A percentile compares a stretch with the other conserved stretches of the same genome.
These are phyloP conservation scores for Vespertilio murinus DNA, from an alignment of 2,797 vertebrate species.

Conservation along the genomic window DNA sequence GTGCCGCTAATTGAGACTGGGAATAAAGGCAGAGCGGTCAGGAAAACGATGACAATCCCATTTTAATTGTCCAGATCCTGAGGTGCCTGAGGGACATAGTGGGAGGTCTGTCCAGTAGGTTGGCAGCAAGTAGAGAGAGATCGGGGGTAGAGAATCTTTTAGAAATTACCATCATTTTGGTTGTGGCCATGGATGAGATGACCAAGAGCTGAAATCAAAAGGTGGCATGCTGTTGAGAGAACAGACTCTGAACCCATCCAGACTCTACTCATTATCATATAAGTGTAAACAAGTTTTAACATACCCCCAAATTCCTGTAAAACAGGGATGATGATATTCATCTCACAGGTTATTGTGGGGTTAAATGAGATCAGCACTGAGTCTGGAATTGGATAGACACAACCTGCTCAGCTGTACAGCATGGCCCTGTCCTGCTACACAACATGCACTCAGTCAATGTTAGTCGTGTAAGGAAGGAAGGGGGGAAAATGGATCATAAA, in stretches of 20 bases:
- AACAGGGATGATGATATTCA: neutral
- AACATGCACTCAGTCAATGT: neutral
- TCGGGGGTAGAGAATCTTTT: neutral
- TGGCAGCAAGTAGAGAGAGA: neutral
- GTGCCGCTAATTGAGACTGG: neutral
- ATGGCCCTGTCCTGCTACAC: neutral
- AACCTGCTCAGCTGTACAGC: neutral
- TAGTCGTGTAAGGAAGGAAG: neutral
- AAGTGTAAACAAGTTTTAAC: neutral
- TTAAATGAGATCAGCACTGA: neutral
- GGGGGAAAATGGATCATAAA: neutral
- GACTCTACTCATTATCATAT: neutral
- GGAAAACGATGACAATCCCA: neutral
- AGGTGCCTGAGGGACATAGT: neutral
- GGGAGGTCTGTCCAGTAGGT: neutral
- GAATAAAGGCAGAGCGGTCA: neutral
- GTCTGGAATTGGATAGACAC: neutral
- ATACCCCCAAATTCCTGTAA: neutral
- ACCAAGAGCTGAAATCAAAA: constrained; percentile 17
- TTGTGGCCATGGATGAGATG: neutral
- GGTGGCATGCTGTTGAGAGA: neutral
- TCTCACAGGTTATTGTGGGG: neutral
- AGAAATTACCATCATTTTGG: neutral
- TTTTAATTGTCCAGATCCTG: neutral
- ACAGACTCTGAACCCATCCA: neutral